A percentile compares a stretch with the other conserved stretches of the same genome.
Evolutionary conservation across 2,113 vertebrate species (phyloP).

Genomic region (Megaptera novaeangliae): DNA sequence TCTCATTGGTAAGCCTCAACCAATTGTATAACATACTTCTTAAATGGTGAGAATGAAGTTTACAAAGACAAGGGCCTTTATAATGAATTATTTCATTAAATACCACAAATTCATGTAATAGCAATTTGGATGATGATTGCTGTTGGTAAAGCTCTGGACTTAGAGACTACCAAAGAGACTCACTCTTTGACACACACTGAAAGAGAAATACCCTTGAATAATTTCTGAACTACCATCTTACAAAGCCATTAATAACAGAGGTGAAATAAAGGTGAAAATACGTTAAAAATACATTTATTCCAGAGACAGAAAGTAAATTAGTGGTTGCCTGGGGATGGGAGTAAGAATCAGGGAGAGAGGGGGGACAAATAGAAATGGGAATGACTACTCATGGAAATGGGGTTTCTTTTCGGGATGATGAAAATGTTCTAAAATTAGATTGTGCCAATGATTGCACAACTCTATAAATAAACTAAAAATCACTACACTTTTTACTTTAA

Average conservation of each 20-base stretch:
- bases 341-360: neutral
- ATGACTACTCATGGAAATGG: neutral
- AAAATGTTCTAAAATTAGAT: conserved; percentile 14
- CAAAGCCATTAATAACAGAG: neutral
- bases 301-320: neutral
- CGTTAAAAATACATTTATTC: neutral
- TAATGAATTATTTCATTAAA: conserved; percentile 9
- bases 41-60: neutral
- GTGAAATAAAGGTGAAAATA: conserved; percentile 21
- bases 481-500: neutral
- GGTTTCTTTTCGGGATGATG: neutral
- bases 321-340: neutral
- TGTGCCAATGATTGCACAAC: neutral
- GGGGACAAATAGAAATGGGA: neutral
- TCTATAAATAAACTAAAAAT: neutral
- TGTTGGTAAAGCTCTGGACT: neutral
- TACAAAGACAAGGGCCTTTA: neutral
- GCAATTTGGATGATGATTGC: neutral
- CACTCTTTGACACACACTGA: neutral
- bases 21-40: neutral
- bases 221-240: neutral
- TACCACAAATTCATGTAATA: neutral
- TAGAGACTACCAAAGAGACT: neutral
- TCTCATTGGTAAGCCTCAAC: neutral
- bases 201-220: neutral